Base-by-base conservation (phyloP, 2,888 invertebrate species). In the Drosophila cyrtoloma region DNA sequence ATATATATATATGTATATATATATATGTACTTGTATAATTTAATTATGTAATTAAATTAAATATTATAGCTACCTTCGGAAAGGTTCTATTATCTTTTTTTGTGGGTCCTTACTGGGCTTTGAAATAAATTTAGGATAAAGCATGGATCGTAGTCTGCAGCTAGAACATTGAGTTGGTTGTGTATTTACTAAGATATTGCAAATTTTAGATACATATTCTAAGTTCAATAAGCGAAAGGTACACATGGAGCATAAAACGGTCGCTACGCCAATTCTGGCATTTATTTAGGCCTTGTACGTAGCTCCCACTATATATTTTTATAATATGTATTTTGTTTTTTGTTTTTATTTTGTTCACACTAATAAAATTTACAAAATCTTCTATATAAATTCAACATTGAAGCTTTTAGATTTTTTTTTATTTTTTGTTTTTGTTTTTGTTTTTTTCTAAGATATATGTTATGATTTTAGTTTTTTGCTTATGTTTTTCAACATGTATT, bases 241-340 rank as follows among this genome's bases (percentile, higher is more conserved):
- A 91, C 90, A 90, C 86, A 90, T 90, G 91, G 91, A 90, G 91
- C 89, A 89, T 90, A 86, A 82, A 89, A 90, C 70, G 86, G 75
- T 57, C 37, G 77, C 80, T 72, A 71, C 77, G 71, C 44, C 52
- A 53, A 68, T 26, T 69, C 70, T 52, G 55, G 51, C 47, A 44
- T 28, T 70, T 71, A 35, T 26, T 63, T 75, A 62, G 70, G 37
- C 58, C 57, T 74, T 35, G 61, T 50, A 53, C 75, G 76, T 57
- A 82, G 79, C 64, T 61, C 26, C 69, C 63, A 65, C 57, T 64
- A 44, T 75, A 56, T 78, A 71, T 30, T 55, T 50, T 47, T 62
- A 47, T 75, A 67, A 47, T 75, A 67, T 62, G 55, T 73, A 42
- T 44, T 60, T 37, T 71, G 50, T 70, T 61, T 66, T 73, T 53